Evolutionary conservation across 2,888 invertebrate species (phyloP), one percentile per base, ranked within the genome.

Genomic region (Pachydiplax longipennis): DNA sequence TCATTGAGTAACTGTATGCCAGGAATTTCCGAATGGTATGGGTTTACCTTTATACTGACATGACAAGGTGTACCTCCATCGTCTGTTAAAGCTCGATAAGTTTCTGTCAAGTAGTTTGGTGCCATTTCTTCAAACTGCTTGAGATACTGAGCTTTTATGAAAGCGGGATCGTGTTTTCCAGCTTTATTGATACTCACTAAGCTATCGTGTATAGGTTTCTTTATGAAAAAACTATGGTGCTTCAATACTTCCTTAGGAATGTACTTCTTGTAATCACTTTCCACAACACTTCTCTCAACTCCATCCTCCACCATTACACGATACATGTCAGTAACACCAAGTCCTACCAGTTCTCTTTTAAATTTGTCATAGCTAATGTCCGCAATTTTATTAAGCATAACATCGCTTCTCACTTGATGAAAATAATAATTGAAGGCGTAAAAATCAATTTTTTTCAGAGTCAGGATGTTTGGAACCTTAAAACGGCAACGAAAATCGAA

Each of bases 241-340:
- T 96, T 96, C 15, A 97, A 95, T 90, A 98, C 96, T 92, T 96
- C 96, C 93, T 96, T 97, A 0, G 98, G 98, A 92, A 98, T 96
- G 94, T 97, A 98, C 92, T 97, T 97, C 93, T 97, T 97, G 93
- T 97, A 98, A 92, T 97, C 97, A 92, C 95, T 96, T 92, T 97
- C 96, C 4, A 98, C 96, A 91, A 95, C 95, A 92, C 96, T 96
- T 90, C 95, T 94, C 0, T 96, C 94, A 91, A 96, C 94, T 91
- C 96, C 95, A 92, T 96, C 96, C 93, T 98, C 98, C n/a, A 97
- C 93, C 94, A 97, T 96, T 73, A 97, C 97, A 92, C 98, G 96
- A 91, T 96, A 97, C 97, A 98, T 98, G 93, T 98, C 98, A 90
- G 97, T 96, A 91, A 98, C 97, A 15, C 97, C 97, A 90, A 98